phyloP scores from a whole-genome alignment of 2,888 invertebrate species.

The Sipha maydis region DNA sequence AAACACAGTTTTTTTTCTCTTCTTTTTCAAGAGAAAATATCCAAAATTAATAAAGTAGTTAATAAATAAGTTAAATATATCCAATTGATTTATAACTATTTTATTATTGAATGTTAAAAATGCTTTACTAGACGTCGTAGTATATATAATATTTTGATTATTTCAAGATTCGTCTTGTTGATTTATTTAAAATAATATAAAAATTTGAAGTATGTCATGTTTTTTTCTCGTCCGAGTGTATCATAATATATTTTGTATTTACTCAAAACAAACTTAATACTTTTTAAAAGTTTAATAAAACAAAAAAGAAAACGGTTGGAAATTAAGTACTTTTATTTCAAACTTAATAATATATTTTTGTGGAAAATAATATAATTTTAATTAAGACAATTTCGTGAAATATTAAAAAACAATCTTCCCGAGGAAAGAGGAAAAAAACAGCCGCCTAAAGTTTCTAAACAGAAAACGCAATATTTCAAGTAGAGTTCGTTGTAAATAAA shows the following conservation, averaged over 20 bases:
- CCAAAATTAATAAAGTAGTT: too few relatives aligned
- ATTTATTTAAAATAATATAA: background rate
- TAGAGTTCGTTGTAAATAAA: background rate
- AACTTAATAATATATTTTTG: background rate
- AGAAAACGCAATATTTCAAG: background rate
- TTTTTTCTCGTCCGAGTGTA: background rate
- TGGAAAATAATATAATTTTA: background rate
- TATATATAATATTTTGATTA: too few relatives aligned
- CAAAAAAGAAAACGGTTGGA: background rate
- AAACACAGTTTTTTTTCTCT: too few relatives aligned
- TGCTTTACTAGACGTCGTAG: too few relatives aligned
- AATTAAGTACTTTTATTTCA: slow-evolving; percentile 35
- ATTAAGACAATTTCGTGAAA: background rate
- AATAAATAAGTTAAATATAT: too few relatives aligned
- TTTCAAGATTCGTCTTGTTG: background rate
- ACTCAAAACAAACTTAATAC: slow-evolving; percentile 4
- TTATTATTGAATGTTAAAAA: too few relatives aligned
- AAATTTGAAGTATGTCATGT: background rate
- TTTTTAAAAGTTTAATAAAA: slow-evolving; percentile 13
- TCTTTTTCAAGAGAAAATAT: too few relatives aligned
- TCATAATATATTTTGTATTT: background rate
- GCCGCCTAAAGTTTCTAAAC: background rate
- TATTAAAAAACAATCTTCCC: slow-evolving; percentile 2
- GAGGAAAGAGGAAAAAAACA: background rate
- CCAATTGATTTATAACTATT: too few relatives aligned